Percentiles rank a stretch among this genome's conserved stretches.
These are phyloP conservation scores for Loxodonta africana DNA, from an alignment of 2,113 vertebrate genomes.

Conservation along the genomic window DNA sequence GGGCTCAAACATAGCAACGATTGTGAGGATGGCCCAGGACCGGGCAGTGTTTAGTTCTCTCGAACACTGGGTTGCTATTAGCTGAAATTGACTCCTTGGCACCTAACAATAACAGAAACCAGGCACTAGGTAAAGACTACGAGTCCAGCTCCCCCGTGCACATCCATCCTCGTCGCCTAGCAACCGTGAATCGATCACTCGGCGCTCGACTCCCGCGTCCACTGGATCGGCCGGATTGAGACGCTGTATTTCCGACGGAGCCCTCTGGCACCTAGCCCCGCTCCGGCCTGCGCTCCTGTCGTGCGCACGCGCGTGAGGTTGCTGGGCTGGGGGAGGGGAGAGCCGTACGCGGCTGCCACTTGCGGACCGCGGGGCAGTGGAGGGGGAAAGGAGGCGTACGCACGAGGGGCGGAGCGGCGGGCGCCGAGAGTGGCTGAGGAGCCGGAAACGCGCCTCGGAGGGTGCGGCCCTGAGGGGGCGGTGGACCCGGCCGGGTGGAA, in stretches of 20 bases:
- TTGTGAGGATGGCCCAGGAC: too few relatives aligned
- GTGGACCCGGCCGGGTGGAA: background rate
- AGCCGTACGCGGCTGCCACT: background rate
- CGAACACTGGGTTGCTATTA: too few relatives aligned
- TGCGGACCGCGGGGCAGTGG: background rate
- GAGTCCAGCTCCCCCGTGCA: rapidly evolving
- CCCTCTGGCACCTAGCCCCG: background rate
- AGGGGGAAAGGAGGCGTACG: background rate
- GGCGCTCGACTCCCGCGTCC: background rate
- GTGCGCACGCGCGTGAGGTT: constrained; percentile 45
- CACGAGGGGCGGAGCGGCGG: background rate
- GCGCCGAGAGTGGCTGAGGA: constrained; percentile 27
- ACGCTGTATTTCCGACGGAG: rapidly evolving
- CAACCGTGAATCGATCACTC: constrained; percentile 55
- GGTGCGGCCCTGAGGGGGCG: constrained; percentile 70
- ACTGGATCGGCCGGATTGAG: background rate
- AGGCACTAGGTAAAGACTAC: background rate
- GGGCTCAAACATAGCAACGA: too few relatives aligned
- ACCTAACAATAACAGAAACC: too few relatives aligned
- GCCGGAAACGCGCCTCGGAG: background rate
- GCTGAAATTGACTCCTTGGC: too few relatives aligned
- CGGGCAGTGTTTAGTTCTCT: too few relatives aligned
- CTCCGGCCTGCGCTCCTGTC: rapidly evolving
- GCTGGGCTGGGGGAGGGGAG: background rate
- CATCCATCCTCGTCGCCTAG: constrained; percentile 28